Evolutionary conservation across 1,140 invertebrate species (phyloP).

Genomic region (Phocides pigmalion): DNA sequence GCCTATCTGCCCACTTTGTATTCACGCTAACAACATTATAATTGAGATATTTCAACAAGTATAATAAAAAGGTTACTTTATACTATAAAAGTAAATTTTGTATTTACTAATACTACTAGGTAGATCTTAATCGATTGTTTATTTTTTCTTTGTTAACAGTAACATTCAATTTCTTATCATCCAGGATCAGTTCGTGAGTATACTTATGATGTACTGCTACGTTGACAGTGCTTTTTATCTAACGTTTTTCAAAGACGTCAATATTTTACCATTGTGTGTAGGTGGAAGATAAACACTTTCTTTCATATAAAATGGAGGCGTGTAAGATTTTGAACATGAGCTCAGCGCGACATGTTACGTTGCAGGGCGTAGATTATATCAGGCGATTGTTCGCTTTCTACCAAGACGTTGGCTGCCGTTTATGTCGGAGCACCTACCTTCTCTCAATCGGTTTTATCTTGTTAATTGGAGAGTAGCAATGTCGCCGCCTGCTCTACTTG

Average conservation of each 20-base stretch:
- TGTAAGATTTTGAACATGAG: conserved; percentile 23
- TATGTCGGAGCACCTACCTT: conserved; percentile 38
- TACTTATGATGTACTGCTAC: neutral
- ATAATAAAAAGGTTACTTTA: neutral
- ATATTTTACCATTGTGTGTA: conserved; percentile 13
- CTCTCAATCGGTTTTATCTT: conserved; percentile 64
- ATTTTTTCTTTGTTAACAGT: no score
- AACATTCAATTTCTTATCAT: no score
- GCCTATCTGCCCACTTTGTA: conserved; percentile 4
- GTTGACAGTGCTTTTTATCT: neutral
- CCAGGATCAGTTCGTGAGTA: neutral
- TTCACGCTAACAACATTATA: conserved; percentile 12
- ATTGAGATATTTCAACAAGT: conserved; percentile 9
- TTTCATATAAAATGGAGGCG: conserved; percentile 12
- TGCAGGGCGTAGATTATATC: conserved; percentile 45
- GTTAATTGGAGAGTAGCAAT: conserved; percentile 72
- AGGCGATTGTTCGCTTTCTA: conserved; percentile 61
- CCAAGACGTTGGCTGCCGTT: conserved; percentile 45
- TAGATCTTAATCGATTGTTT: no score
- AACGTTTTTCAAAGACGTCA: conserved; percentile 1
- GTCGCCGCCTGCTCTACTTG: conserved; percentile 60
- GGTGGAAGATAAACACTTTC: neutral
- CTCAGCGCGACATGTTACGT: conserved; percentile 18
- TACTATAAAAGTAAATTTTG: no score
- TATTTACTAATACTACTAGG: no score